Base-by-base conservation (phyloP, 2,888 invertebrate species). In the Sesia apiformis region DNA sequence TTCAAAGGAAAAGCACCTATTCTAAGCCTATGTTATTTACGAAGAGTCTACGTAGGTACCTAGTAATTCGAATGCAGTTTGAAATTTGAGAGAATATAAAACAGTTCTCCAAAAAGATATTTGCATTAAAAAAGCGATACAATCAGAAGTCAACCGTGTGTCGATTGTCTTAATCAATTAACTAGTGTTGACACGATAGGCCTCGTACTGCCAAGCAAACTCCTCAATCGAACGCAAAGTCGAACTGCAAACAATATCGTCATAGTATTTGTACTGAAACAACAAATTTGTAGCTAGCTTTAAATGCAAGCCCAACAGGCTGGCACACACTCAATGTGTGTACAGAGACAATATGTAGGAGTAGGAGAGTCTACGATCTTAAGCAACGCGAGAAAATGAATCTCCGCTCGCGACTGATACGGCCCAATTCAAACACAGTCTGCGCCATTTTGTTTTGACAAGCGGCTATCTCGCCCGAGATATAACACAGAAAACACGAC, bases 381-480 rank as follows among this genome's bases (percentile, higher is more conserved):
- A 87, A 86, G 87, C 84, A 88, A 86, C 85, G 83, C 82, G 84
- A 86, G 87, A 88, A 87, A 89, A 88, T 88, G 88, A 89, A 89
- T 89, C 88, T 87, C 88, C 84, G 84, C 78, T 78, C 75, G 86
- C 83, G 86, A 88, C 84, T 87, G 88, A 88, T 88, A 88, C 88
- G 86, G 84, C 83, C 88, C 87, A 88, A 84, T 85, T 86, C 89
- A 88, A 89, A 89, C 87, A 86, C 67, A 82, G 81, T 81, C 87
- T 82, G 78, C 88, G 87, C 89, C 87, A 89, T 89, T 89, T 89
- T 89, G 89, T 88, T 88, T 86, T 86, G 80, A 81, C 84, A 84
- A 85, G 80, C 86, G 85, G 84, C 85, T 81, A 85, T 83, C 81
- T 79, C 74, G 66, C 59, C 65, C 56, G 58, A 54, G 54, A 52